phyloP scores from a whole-genome alignment of 2,113 vertebrate genomes.

The Brachyhypopomus occidentalis region DNA sequence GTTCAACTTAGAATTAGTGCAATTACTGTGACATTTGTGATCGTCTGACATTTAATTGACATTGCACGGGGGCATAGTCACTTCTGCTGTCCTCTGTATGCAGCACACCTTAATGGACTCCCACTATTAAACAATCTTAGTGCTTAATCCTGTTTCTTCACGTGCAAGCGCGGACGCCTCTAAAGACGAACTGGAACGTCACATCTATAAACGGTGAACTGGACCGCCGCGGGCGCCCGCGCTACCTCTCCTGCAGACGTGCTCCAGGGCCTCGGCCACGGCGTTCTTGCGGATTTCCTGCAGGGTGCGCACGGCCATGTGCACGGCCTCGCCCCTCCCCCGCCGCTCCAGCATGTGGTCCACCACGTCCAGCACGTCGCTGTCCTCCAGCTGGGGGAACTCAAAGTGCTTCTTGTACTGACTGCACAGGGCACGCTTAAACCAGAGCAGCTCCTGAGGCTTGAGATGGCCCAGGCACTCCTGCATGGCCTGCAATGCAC shows the following conservation, averaged over 20 bases:
- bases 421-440: constrained; percentile 33
- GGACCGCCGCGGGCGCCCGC: no score
- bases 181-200: no score
- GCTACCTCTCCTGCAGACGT: constrained; percentile 63
- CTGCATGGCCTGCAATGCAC: constrained; percentile 64
- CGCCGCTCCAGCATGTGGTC: constrained; percentile 66
- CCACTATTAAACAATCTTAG: no score
- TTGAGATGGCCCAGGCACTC: constrained; percentile 21
- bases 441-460: constrained; percentile 43
- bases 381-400: constrained; percentile 39
- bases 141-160: no score
- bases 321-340: constrained; percentile 56
- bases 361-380: constrained; percentile 71
- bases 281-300: constrained; percentile 41
- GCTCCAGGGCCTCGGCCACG: constrained; percentile 44
- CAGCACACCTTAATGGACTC: no score
- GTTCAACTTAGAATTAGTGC: no score
- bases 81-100: no score
- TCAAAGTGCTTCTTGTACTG: neutral
- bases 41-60: no score
- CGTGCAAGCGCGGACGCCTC: no score
- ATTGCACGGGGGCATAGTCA: no score
- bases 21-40: no score
- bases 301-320: constrained; percentile 54
- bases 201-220: no score